Evolutionary conservation across 2,113 vertebrate genomes (phyloP).

Genomic region (Neomonachus schauinslandi): DNA sequence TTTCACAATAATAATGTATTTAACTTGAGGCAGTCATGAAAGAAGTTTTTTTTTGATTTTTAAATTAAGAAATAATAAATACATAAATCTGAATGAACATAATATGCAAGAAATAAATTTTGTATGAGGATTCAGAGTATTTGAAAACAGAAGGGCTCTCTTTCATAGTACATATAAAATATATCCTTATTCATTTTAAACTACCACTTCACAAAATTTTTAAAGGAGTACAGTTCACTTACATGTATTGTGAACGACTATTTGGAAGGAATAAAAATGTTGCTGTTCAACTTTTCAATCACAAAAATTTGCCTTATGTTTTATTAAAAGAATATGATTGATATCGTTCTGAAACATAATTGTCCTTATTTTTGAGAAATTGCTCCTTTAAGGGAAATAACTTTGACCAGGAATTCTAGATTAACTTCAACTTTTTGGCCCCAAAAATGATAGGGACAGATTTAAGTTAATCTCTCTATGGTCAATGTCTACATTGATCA

Average conservation of each 20-base stretch:
- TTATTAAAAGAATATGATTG: background rate
- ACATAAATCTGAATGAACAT: background rate
- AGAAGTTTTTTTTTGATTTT: background rate
- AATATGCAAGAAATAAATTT: background rate
- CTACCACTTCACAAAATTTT: background rate
- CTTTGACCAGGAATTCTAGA: background rate
- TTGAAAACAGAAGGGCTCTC: background rate
- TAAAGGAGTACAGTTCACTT: background rate
- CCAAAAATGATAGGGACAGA: background rate
- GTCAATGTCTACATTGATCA: background rate
- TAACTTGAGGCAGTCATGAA: background rate
- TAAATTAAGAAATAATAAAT: slow-evolving; percentile 23
- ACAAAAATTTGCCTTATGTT: background rate
- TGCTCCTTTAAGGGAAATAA: background rate
- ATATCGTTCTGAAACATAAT: background rate
- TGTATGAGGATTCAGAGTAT: background rate
- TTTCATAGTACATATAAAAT: background rate
- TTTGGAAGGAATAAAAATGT: background rate
- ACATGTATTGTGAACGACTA: background rate
- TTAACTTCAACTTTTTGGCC: background rate
- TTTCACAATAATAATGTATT: background rate
- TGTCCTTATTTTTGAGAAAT: background rate
- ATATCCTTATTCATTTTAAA: background rate
- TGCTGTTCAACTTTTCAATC: background rate
- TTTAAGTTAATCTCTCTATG: background rate